These are phyloP conservation scores for Pseudolaguvia tuberculata DNA, from an alignment of 2,113 vertebrate species.

Conservation along the genomic window DNA sequence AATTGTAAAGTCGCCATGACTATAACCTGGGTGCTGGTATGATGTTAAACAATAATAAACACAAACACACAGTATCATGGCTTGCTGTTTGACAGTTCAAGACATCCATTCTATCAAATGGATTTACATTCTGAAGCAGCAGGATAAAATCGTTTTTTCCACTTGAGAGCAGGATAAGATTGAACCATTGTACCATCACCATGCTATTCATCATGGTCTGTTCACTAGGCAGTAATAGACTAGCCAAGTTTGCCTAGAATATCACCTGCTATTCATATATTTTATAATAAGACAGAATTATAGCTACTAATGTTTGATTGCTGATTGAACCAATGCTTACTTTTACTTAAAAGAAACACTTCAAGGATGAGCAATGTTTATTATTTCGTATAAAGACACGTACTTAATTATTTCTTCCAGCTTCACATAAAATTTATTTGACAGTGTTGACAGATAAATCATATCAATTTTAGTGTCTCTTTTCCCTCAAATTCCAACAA, in stretches of 20 bases:
- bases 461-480: not conserved
- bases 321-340: too few relatives aligned
- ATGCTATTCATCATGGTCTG: not conserved
- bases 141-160: conserved; percentile 4
- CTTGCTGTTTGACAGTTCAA: not conserved
- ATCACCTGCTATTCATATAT: not conserved
- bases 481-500: not conserved
- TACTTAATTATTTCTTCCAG: too few relatives aligned
- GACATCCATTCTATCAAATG: not conserved
- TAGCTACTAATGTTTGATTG: too few relatives aligned
- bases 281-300: too few relatives aligned
- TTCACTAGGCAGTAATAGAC: not conserved
- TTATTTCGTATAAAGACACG: not conserved
- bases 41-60: too few relatives aligned
- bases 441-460: not conserved
- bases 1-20: too few relatives aligned
- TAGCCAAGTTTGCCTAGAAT: not conserved
- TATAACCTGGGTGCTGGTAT: too few relatives aligned
- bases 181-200: too few relatives aligned
- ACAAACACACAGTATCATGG: not conserved
- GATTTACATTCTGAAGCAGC: not conserved
- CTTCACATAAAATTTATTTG: not conserved
- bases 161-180: conserved; percentile 3
- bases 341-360: not conserved
- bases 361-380: not conserved